phyloP scores from a whole-genome alignment of 2,888 invertebrate species.

The Labia minor region DNA sequence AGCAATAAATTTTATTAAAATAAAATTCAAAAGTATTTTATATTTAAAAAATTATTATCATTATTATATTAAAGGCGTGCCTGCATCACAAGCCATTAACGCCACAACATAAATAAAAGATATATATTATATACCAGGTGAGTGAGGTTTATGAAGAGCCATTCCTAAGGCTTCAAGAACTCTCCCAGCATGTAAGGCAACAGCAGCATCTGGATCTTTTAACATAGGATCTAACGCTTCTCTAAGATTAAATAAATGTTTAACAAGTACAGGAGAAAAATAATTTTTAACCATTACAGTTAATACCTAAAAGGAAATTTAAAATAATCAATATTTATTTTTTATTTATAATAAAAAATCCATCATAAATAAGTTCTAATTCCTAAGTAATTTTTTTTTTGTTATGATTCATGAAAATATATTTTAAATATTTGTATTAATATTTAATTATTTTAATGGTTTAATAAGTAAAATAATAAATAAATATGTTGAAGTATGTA shows the following conservation, averaged over 20 bases:
- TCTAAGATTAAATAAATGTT: conserved; percentile 49
- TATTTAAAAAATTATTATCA: no score
- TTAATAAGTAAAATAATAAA: no score
- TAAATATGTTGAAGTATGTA: no score
- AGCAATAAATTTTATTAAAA: not conserved
- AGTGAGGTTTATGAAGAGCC: conserved; percentile 38
- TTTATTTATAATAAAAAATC: no score
- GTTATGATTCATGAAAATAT: no score
- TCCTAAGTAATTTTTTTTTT: no score
- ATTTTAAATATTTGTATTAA: no score
- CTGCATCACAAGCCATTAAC: no score
- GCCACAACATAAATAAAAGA: no score
- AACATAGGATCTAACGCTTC: conserved; percentile 49
- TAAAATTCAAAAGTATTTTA: not conserved
- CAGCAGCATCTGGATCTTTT: conserved; percentile 50
- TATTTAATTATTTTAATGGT: no score
- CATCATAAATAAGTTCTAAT: no score
- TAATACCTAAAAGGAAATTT: conserved; percentile 28
- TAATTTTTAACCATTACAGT: conserved; percentile 34
- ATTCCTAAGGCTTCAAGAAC: conserved; percentile 58
- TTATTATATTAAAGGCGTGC: no score
- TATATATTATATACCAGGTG: not conserved
- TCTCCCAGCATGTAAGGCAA: conserved; percentile 59
- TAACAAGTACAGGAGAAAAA: conserved; percentile 41
- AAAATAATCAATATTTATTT: not conserved